Percentiles rank a stretch among this genome's conserved stretches.
Conservation (phyloP, 2,113 vertebrate genomes). For the Anhinga anhinga region DNA sequence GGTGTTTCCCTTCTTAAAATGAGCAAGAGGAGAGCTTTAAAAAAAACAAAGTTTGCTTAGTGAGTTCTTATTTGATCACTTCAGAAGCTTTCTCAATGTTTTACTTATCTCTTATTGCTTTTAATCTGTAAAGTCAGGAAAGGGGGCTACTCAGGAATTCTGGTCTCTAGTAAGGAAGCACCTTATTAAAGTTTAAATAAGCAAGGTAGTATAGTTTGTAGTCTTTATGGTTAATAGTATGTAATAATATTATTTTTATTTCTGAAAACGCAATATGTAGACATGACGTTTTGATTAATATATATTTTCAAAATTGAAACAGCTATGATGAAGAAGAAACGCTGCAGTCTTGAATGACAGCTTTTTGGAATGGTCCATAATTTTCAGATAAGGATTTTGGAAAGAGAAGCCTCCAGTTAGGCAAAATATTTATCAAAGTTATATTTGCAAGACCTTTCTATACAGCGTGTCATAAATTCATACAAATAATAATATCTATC, state of each 20-base stretch:
- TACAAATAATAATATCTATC: background rate
- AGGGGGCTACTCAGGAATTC: constrained; percentile 11
- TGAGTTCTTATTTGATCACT: constrained; percentile 74
- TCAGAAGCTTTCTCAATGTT: constrained; percentile 78
- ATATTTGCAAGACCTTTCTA: background rate
- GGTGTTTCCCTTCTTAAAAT: constrained; percentile 79
- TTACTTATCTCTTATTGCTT: constrained; percentile 78
- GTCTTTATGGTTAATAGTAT: background rate
- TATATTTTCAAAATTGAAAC: background rate
- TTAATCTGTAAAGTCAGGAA: constrained; percentile 64
- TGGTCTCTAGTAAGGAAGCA: constrained; percentile 16
- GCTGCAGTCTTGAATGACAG: background rate
- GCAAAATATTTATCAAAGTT: background rate
- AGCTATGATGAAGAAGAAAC: background rate
- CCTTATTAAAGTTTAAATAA: constrained; percentile 24
- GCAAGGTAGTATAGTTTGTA: background rate
- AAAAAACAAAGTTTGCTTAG: constrained; percentile 73
- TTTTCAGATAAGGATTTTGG: background rate
- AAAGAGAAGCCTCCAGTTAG: background rate
- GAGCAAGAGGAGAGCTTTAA: constrained; percentile 74
- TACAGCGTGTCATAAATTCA: background rate
- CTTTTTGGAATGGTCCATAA: background rate
- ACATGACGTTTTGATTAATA: background rate
- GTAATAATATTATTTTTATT: background rate
- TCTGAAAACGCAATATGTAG: background rate